A percentile compares a stretch with the other conserved stretches of the same genome.
Conservation (phyloP, 2,888 invertebrate genomes). For the Dicroscelio sp. region DNA sequence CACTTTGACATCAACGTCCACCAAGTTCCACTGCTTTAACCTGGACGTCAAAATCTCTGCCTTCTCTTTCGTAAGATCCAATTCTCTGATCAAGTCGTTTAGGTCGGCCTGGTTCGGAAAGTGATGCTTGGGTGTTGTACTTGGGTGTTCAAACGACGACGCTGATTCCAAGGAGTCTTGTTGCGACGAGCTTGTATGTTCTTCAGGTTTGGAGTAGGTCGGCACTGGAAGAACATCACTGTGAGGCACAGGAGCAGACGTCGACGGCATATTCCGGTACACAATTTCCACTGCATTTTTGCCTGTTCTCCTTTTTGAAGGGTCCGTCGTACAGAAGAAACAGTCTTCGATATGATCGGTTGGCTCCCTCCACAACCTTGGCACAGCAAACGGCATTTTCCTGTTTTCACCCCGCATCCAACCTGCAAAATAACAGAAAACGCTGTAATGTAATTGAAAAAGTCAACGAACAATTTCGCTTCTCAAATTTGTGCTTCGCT, state of each 20-base stretch:
- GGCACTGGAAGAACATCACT: background rate
- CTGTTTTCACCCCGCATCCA: background rate
- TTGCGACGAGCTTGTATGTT: background rate
- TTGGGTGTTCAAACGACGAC: background rate
- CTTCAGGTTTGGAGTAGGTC: background rate
- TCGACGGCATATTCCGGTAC: conserved; percentile 28
- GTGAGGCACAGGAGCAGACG: conserved; percentile 17
- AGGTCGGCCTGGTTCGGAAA: background rate
- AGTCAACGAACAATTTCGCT: background rate
- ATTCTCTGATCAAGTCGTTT: conserved; percentile 10
- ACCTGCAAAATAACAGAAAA: background rate
- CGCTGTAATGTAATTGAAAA: background rate
- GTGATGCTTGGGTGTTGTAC: background rate
- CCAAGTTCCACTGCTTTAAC: conserved; percentile 12
- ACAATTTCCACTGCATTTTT: background rate
- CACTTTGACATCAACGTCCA: background rate
- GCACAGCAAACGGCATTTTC: conserved; percentile 84
- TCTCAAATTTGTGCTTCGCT: background rate
- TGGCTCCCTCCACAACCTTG: conserved; percentile 87
- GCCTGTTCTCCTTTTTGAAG: background rate
- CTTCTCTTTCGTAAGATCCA: background rate
- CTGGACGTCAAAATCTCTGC: conserved; percentile 22
- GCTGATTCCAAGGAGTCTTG: background rate
- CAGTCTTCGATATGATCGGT: conserved; percentile 87
- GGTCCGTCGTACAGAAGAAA: conserved; percentile 86